Base-by-base conservation (phyloP, 2,888 invertebrate genomes). In the Eustalomyia histrio region DNA sequence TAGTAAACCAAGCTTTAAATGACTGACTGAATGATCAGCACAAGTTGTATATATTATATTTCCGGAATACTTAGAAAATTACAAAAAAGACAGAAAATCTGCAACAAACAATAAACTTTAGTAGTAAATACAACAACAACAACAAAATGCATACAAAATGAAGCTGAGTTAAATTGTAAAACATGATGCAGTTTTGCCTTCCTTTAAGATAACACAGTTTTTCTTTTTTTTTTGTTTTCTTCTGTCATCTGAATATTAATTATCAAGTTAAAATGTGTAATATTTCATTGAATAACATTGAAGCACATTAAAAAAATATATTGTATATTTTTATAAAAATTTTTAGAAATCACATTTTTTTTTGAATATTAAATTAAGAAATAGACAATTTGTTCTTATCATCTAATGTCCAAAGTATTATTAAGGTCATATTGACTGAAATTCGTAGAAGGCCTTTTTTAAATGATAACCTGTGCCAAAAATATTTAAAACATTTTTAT, bases 31-130 rank as follows among this genome's bases (percentile, higher is more conserved):
- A 63, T 75, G 57, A 69, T 35, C 12, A 33, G 57, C 9, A 55
- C 57, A 60, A 39, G 39, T 50, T 58, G 50, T 64, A 80, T 81
- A 83, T 82, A 84, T 82, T 85, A 85, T 83, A 85, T 85, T 83
- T 85, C 85, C 85, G 85, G 85, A 85, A 83, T 79, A 83, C 69
- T 83, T 82, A 76, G 63, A 76, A 80, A 68, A 50, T 61, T 29
- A 29, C 29, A 29, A 29, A n/a, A n/a, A n/a, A 29, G 29, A 29
- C 29, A 29, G 29, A 29, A 57, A 24, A 63, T 16, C 12, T 47
- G 43, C 43, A 47, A 47, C 43, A 47, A 47, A 47, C 43, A 47
- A 47, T 47, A 47, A 47, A 39, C 39, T 39, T 39, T 39, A 12
- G 39, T 29, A 29, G 29, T 29, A 29, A 29, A 29, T 29, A 29